Percentiles rank a stretch among this genome's conserved stretches.
These are phyloP conservation scores for Malachius bipustulatus DNA, from an alignment of 2,888 invertebrate species.

Conservation along the genomic window DNA sequence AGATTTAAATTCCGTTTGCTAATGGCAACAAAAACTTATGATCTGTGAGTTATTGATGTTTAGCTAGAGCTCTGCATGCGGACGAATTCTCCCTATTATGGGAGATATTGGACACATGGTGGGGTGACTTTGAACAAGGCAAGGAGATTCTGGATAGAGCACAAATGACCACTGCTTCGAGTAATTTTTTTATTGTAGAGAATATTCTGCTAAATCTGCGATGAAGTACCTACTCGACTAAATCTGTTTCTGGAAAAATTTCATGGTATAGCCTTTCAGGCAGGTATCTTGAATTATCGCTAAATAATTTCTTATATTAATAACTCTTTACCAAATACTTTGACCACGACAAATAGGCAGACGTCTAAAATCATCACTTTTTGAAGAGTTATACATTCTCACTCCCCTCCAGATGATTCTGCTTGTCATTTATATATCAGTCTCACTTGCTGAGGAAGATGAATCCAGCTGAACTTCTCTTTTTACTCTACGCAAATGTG, in stretches of 20 bases:
- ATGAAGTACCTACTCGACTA: slow-evolving; percentile 1
- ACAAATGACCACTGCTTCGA: background rate
- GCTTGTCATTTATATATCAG: background rate
- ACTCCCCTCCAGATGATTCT: slow-evolving; percentile 2
- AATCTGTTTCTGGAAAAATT: background rate
- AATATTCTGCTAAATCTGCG: background rate
- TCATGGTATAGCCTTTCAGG: background rate
- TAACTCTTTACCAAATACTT: background rate
- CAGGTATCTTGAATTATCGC: slow-evolving; percentile 1
- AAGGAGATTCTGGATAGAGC: background rate
- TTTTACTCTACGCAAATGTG: too few relatives aligned
- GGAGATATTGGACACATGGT: slow-evolving; percentile 1
- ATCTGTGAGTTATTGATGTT: background rate
- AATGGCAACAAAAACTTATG: background rate
- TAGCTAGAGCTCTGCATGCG: slow-evolving; percentile 1
- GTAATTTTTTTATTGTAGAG: background rate
- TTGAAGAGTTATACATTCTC: background rate
- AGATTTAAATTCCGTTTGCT: background rate
- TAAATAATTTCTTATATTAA: background rate
- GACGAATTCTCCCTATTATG: background rate
- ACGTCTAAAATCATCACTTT: background rate
- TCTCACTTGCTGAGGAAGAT: slow-evolving; percentile 1
- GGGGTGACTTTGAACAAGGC: slow-evolving; percentile 1
- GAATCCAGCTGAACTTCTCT: too few relatives aligned
- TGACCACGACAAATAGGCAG: slow-evolving; percentile 3